Evolutionary conservation across 35 echinoderm and acorn worm genomes (phyloP).

Genomic region (Lytechinus pictus): DNA sequence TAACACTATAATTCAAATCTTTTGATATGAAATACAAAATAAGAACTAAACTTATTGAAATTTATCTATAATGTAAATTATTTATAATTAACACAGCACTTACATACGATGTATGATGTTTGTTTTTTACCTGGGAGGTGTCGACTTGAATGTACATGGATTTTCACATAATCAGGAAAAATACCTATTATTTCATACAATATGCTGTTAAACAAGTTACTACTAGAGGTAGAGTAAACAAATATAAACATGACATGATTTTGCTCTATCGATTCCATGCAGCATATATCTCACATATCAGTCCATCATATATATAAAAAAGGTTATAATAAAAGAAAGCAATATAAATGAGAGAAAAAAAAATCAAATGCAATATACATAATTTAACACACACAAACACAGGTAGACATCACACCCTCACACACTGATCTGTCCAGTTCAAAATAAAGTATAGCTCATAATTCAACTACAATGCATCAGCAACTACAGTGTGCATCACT

Average conservation of each 20-base stretch:
- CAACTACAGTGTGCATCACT: background rate
- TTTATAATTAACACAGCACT: background rate
- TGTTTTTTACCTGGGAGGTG: background rate
- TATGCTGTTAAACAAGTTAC: background rate
- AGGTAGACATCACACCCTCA: constrained; percentile 8
- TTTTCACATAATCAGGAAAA: background rate
- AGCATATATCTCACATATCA: background rate
- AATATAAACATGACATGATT: background rate
- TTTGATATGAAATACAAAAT: background rate
- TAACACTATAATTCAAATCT: background rate
- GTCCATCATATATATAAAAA: constrained; percentile 6
- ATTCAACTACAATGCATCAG: background rate
- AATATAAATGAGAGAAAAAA: background rate
- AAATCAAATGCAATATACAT: background rate
- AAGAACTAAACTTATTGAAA: background rate
- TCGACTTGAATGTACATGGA: background rate
- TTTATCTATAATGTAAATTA: background rate
- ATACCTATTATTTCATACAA: background rate
- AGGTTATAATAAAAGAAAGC: background rate
- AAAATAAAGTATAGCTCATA: background rate
- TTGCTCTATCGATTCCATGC: background rate
- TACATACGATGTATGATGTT: background rate
- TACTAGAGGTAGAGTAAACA: constrained; percentile 11
- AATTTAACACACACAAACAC: constrained; percentile 5
- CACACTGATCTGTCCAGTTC: background rate